Conservation (phyloP, 1,140 invertebrate species). For the Coelopa frigida region DNA sequence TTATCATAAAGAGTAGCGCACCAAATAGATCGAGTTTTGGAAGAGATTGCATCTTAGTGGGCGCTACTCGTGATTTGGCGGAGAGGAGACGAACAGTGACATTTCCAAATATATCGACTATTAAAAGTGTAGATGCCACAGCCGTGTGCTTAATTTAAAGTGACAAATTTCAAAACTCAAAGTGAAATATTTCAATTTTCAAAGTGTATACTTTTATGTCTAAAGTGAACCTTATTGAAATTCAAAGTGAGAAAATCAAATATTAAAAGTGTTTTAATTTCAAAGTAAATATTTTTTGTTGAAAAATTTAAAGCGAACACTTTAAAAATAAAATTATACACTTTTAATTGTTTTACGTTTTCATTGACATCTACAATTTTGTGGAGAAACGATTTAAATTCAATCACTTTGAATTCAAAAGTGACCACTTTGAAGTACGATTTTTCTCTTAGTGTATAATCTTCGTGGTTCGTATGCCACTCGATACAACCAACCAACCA, state of each 20-base stretch:
- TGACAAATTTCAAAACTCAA: slow-evolving; percentile 44
- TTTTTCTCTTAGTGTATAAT: slow-evolving; percentile 22
- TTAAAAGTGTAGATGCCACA: slow-evolving; percentile 29
- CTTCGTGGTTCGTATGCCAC: slow-evolving; percentile 13
- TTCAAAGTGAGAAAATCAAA: neutral
- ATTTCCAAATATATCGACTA: slow-evolving; percentile 9
- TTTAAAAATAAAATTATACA: slow-evolving; percentile 18
- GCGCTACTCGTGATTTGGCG: slow-evolving; percentile 42
- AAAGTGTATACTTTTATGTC: too few species aligned
- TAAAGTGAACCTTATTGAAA: slow-evolving; percentile 2
- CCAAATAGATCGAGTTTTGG: slow-evolving; percentile 38
- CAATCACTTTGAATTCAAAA: too few species aligned
- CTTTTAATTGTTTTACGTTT: slow-evolving; percentile 21
- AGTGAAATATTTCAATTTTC: too few species aligned
- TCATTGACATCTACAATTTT: slow-evolving; percentile 39
- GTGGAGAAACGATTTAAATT: too few species aligned
- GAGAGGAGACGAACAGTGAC: slow-evolving; percentile 25
- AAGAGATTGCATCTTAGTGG: slow-evolving; percentile 34
- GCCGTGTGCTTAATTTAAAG: slow-evolving; percentile 38
- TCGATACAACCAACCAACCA: too few species aligned
- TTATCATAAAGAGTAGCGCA: slow-evolving; percentile 25
- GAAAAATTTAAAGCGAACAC: slow-evolving; percentile 21
- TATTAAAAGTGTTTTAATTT: slow-evolving; percentile 1
- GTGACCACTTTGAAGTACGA: too few species aligned
- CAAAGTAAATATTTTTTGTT: slow-evolving; percentile 6